These are phyloP conservation scores for Cardiocondyla obscurior DNA, from an alignment of 1,140 invertebrate species.

Conservation along the genomic window DNA sequence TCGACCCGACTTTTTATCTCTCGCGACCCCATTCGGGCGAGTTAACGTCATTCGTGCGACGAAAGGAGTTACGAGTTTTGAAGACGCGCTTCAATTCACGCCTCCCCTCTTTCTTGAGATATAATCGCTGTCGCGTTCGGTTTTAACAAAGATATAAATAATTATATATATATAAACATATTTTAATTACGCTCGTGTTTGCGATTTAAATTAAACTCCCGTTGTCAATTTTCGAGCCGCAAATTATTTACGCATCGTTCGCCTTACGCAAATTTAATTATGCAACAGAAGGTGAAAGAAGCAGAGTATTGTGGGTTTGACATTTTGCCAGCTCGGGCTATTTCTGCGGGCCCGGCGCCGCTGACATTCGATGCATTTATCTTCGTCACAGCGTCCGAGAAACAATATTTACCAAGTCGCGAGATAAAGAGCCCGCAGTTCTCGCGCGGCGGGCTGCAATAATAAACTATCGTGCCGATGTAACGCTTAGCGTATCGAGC, in stretches of 20 bases:
- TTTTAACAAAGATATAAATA: no score
- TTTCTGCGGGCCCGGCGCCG: slow-evolving; percentile 30
- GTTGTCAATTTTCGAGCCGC: background rate
- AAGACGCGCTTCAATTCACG: no score
- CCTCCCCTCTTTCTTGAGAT: no score
- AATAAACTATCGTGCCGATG: slow-evolving; percentile 51
- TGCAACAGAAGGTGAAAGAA: slow-evolving; percentile 1
- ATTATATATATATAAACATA: no score
- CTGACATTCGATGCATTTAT: slow-evolving; percentile 58
- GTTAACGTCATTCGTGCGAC: background rate
- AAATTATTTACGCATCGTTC: background rate
- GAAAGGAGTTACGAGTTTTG: no score
- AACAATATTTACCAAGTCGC: slow-evolving; percentile 57
- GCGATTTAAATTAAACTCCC: no score
- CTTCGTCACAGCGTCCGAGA: slow-evolving; percentile 47
- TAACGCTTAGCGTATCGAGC: slow-evolving; percentile 46
- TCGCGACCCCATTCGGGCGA: background rate
- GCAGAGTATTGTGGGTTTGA: slow-evolving; percentile 1
- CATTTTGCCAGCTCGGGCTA: slow-evolving; percentile 33
- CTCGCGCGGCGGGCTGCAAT: slow-evolving; percentile 19
- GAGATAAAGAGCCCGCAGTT: slow-evolving; percentile 49
- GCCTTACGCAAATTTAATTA: background rate
- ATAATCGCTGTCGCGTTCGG: no score
- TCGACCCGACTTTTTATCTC: slow-evolving; percentile 9
- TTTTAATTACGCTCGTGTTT: no score